Conservation (phyloP, 2,113 vertebrate genomes). For the Nycticryphes semicollaris region DNA sequence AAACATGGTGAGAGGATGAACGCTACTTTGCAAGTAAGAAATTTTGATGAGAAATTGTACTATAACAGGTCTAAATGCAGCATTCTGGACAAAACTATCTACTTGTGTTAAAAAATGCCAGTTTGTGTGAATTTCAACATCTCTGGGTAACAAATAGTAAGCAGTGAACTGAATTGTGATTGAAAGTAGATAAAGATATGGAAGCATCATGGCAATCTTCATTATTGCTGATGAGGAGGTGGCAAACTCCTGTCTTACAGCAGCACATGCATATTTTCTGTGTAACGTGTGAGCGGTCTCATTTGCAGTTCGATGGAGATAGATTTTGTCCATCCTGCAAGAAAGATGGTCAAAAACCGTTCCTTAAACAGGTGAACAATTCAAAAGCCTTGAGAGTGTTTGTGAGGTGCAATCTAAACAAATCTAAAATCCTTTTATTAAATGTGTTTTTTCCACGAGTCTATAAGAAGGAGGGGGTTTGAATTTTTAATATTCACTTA, state of each 20-base stretch:
- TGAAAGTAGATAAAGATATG: not conserved
- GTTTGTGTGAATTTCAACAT: not conserved
- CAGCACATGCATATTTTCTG: not conserved
- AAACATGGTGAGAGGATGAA: not conserved
- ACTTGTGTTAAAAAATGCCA: not conserved
- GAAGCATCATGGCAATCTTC: not conserved
- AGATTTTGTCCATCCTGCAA: not conserved
- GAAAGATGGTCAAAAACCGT: not conserved
- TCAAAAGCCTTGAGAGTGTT: not conserved
- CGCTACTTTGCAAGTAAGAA: not conserved
- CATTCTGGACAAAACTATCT: not conserved
- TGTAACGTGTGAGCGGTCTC: not conserved
- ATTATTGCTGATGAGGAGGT: accelerated
- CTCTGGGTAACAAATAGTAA: not conserved
- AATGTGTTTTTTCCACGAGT: not conserved
- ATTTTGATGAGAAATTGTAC: not conserved
- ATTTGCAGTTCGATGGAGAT: not conserved
- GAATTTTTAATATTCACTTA: not conserved
- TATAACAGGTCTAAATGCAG: not conserved
- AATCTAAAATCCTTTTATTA: not conserved
- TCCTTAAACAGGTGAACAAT: not conserved
- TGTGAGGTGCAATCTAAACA: not conserved
- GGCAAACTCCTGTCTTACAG: not conserved
- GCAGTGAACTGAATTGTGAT: not conserved
- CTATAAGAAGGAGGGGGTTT: not conserved